Evolutionary conservation across 2,888 invertebrate genomes (phyloP).

Genomic region (Leptura quadrifasciata): DNA sequence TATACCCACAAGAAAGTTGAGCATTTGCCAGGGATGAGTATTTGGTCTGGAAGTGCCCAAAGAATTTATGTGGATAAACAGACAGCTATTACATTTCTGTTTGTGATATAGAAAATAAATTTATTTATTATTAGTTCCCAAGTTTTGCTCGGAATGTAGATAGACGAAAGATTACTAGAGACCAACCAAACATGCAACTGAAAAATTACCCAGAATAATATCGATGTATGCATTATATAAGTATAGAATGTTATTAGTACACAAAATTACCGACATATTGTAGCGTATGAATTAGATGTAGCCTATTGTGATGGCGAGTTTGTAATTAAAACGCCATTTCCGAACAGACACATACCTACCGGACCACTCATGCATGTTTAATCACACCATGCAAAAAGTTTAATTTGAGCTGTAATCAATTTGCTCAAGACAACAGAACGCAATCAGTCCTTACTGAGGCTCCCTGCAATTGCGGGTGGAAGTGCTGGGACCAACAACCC

Average conservation of each 20-base stretch:
- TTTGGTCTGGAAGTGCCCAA: too few relatives aligned
- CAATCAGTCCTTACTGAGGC: constrained; percentile 64
- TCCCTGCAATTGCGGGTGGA: constrained; percentile 34
- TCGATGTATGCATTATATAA: too few relatives aligned
- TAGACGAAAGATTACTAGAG: too few relatives aligned
- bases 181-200: too few relatives aligned
- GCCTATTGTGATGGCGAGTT: constrained; percentile 52
- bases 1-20: too few relatives aligned
- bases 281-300: constrained; percentile 49
- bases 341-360: constrained; percentile 45
- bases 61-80: too few relatives aligned
- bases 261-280: constrained; percentile 56
- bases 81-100: too few relatives aligned
- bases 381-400: constrained; percentile 71
- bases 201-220: too few relatives aligned
- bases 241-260: constrained; percentile 50
- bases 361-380: constrained; percentile 69
- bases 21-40: too few relatives aligned
- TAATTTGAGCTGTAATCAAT: constrained; percentile 73
- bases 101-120: too few relatives aligned
- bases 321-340: constrained; percentile 66
- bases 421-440: constrained; percentile 73
- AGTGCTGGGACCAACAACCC: constrained; percentile 16
- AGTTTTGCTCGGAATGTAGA: too few relatives aligned
- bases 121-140: too few relatives aligned